phyloP scores from a whole-genome alignment of 2,797 vertebrate genomes.

The Gymnoscopelus microlampas region DNA sequence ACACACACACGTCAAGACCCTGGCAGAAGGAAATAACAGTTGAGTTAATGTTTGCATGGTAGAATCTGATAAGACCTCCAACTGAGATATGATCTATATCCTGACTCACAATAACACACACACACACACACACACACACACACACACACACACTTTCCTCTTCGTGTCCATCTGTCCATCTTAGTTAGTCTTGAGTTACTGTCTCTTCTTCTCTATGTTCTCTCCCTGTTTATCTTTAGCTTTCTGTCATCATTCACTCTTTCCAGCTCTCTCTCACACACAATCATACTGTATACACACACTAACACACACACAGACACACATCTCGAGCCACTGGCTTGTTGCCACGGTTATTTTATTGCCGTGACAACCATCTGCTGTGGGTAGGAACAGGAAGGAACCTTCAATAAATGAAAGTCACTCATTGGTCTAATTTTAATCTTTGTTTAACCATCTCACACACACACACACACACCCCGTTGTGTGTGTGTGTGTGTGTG shows the following conservation, averaged over 20 bases:
- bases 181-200: too few relatives aligned
- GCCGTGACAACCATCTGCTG: slow-evolving; percentile 54
- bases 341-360: slow-evolving; percentile 33
- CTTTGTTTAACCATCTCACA: slow-evolving; percentile 8
- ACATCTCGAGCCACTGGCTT: background rate
- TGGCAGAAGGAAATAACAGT: slow-evolving; percentile 49
- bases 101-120: slow-evolving; percentile 12
- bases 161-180: slow-evolving; percentile 5
- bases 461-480: slow-evolving; percentile 23
- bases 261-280: background rate
- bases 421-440: slow-evolving; percentile 52
- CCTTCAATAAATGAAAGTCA: slow-evolving; percentile 50
- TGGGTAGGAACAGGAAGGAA: slow-evolving; percentile 37
- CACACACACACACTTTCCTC: slow-evolving; percentile 9
- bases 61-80: slow-evolving; percentile 54
- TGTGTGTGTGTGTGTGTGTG: too few relatives aligned
- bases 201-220: background rate
- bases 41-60: slow-evolving; percentile 61
- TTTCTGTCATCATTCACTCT: too few relatives aligned
- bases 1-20: background rate
- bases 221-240: background rate
- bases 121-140: background rate
- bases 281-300: background rate
- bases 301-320: too few relatives aligned
- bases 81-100: slow-evolving; percentile 61